Evolutionary conservation across 2,113 vertebrate species (phyloP).

Genomic region (Calidris pugnax): DNA sequence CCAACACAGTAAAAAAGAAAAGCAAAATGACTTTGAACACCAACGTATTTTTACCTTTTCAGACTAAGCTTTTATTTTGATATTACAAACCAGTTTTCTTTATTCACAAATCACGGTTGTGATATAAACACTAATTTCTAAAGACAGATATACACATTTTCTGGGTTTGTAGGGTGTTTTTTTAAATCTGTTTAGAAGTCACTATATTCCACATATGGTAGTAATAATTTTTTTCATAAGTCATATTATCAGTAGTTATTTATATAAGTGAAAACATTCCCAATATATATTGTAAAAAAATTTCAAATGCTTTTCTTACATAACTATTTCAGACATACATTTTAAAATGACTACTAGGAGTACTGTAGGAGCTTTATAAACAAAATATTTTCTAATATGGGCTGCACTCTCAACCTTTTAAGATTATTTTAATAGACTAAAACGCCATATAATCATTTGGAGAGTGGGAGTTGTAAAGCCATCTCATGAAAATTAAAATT

Average conservation of each 20-base stretch:
- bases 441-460: constrained; percentile 68
- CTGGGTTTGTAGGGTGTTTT: constrained; percentile 76
- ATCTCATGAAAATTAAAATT: constrained; percentile 73
- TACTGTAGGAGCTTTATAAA: constrained; percentile 72
- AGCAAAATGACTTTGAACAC: constrained; percentile 65
- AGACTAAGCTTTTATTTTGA: constrained; percentile 88
- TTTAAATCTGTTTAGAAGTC: constrained; percentile 78
- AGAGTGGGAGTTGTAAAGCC: constrained; percentile 72
- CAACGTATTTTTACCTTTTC: constrained; percentile 71
- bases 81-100: constrained; percentile 88
- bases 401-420: constrained; percentile 67
- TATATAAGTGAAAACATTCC: constrained; percentile 87
- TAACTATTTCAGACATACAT: constrained; percentile 82
- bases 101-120: constrained; percentile 88
- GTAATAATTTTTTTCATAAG: constrained; percentile 79
- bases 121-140: constrained; percentile 89
- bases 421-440: constrained; percentile 71
- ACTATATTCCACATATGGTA: constrained; percentile 83
- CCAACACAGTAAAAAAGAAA: not conserved
- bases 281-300: constrained; percentile 83
- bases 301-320: constrained; percentile 80
- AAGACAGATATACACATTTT: constrained; percentile 87
- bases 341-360: constrained; percentile 77
- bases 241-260: constrained; percentile 85
- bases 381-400: constrained; percentile 72